Evolutionary conservation across 2,113 vertebrate species (phyloP).

Genomic region (rat (Rattus norvegicus)): DNA sequence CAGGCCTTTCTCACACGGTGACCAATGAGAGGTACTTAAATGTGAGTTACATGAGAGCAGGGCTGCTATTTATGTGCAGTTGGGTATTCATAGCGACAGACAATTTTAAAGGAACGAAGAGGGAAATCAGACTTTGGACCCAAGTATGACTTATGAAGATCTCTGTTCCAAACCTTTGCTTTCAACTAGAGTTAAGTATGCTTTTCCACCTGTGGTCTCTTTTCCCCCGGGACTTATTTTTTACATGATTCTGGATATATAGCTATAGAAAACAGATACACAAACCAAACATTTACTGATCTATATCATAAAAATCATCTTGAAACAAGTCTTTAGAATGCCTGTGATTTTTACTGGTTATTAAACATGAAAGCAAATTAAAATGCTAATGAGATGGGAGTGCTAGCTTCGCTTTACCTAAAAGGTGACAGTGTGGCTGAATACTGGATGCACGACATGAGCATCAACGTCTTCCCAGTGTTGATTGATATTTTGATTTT

Average conservation of each 20-base stretch:
- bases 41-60: background rate
- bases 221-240: background rate
- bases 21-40: background rate
- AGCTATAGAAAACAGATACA: background rate
- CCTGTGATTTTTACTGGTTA: background rate
- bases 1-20: background rate
- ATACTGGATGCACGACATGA: background rate
- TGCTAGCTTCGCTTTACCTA: background rate
- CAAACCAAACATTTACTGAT: background rate
- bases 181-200: background rate
- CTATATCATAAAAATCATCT: background rate
- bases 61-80: background rate
- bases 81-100: background rate
- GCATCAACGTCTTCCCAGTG: background rate
- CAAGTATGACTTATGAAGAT: background rate
- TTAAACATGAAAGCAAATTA: no score
- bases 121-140: background rate
- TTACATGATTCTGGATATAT: background rate
- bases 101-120: constrained; percentile 22
- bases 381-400: background rate
- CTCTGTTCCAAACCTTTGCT: background rate
- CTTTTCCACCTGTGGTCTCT: background rate
- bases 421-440: background rate
- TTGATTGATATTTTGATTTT: background rate
- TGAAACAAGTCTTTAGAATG: no score